These are phyloP conservation scores for Drosophila tanythrix DNA, from an alignment of 2,888 invertebrate genomes.

Conservation along the genomic window DNA sequence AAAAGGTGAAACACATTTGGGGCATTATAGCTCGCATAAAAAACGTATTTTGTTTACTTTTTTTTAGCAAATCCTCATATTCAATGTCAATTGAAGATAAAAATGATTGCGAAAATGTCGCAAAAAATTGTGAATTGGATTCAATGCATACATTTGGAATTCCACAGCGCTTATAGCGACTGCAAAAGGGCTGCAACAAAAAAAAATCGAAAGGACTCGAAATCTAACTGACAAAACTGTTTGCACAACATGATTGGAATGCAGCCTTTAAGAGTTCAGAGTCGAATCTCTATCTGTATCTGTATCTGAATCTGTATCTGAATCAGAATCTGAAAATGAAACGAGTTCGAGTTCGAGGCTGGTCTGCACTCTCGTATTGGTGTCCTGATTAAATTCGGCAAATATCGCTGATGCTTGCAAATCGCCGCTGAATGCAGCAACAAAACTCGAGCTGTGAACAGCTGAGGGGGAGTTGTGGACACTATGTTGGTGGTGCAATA, in stretches of 20 bases:
- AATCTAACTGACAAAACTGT: conserved; percentile 12
- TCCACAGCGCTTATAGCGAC: conserved; percentile 11
- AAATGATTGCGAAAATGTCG: neutral
- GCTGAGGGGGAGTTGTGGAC: conserved; percentile 1
- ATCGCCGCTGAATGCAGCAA: conserved; percentile 68
- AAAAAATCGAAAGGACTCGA: neutral
- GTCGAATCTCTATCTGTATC: neutral
- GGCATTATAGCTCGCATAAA: neutral
- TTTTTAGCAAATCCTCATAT: neutral
- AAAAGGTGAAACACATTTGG: neutral
- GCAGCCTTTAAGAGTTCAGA: conserved; percentile 31
- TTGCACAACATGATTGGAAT: conserved; percentile 33
- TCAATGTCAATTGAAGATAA: neutral
- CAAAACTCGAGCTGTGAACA: conserved; percentile 25
- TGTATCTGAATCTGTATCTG: neutral
- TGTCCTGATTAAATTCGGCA: conserved; percentile 76
- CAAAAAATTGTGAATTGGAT: neutral
- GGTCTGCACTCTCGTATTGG: conserved; percentile 55
- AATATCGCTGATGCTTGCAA: conserved; percentile 78
- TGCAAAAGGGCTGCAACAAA: conserved; percentile 3
- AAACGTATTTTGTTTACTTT: neutral
- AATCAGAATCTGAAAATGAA: neutral
- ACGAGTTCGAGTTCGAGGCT: conserved; percentile 5
- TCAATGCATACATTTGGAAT: neutral
- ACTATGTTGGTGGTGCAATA: conserved; percentile 10